These are phyloP conservation scores for Myiozetetes cayanensis DNA, from an alignment of 2,113 vertebrate genomes.

Conservation along the genomic window DNA sequence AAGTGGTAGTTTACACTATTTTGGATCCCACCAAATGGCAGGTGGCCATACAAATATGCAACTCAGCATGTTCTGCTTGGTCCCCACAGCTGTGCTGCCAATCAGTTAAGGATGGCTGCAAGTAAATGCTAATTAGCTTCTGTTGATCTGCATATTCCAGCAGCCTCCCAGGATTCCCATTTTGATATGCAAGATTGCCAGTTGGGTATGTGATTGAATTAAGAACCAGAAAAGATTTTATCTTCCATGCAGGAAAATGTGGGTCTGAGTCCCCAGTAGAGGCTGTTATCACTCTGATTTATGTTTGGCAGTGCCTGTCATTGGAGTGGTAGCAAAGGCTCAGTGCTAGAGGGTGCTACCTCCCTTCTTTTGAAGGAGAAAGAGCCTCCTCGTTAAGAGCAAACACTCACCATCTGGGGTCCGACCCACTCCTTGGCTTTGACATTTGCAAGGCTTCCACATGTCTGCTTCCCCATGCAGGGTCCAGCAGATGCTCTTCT, in stretches of 20 bases:
- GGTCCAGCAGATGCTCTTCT: slow-evolving; percentile 50
- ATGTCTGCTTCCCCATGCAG: slow-evolving; percentile 2
- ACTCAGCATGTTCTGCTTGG: slow-evolving; percentile 83
- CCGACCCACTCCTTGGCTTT: slow-evolving; percentile 54
- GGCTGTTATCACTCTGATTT: slow-evolving; percentile 58
- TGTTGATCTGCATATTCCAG: slow-evolving; percentile 83
- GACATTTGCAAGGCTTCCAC: slow-evolving; percentile 28
- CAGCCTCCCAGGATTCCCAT: slow-evolving; percentile 80
- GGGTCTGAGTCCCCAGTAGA: slow-evolving; percentile 63
- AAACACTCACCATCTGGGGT: slow-evolving; percentile 73
- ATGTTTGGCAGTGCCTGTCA: slow-evolving; percentile 50
- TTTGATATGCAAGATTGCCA: slow-evolving; percentile 81
- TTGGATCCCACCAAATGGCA: slow-evolving; percentile 81
- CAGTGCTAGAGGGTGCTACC: slow-evolving; percentile 70
- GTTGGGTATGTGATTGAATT: slow-evolving; percentile 80
- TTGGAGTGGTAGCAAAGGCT: slow-evolving; percentile 63
- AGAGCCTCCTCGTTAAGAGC: slow-evolving; percentile 49
- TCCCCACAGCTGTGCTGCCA: slow-evolving; percentile 84
- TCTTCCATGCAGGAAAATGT: slow-evolving; percentile 59
- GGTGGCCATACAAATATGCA: slow-evolving; percentile 81
- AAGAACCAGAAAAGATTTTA: slow-evolving; percentile 73
- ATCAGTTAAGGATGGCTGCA: slow-evolving; percentile 82
- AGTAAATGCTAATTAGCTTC: slow-evolving; percentile 88
- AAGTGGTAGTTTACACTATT: slow-evolving; percentile 75
- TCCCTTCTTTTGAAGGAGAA: slow-evolving; percentile 60